Percentiles rank a stretch among this genome's conserved stretches.
phyloP scores from a whole-genome alignment of 2,113 vertebrate species.

The Eubucco bourcierii region DNA sequence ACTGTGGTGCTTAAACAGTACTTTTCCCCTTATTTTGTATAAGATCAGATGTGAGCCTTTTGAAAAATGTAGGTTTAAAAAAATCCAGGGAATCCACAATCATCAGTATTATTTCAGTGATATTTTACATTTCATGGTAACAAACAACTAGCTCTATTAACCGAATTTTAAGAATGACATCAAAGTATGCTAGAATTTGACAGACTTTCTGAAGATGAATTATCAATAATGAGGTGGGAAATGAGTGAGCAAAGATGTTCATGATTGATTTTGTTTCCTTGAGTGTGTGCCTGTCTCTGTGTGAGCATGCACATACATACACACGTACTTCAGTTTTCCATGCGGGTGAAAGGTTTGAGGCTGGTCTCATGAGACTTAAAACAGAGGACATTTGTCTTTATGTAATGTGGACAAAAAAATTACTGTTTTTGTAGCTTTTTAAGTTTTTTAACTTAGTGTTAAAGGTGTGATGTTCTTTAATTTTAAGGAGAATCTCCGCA shows the following conservation, averaged over 20 bases:
- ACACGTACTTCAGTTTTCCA: background rate
- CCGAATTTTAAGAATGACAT: background rate
- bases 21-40: background rate
- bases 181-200: background rate
- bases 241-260: background rate
- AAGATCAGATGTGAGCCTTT: background rate
- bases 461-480: background rate
- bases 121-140: background rate
- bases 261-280: background rate
- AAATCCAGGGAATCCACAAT: background rate
- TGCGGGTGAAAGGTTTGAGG: background rate
- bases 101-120: background rate
- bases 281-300: background rate
- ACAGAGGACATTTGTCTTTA: background rate
- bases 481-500: slow-evolving; percentile 88
- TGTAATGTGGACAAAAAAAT: background rate
- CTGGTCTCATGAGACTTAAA: background rate
- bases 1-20: background rate
- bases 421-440: background rate
- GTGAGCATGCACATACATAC: background rate
- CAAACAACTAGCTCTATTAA: background rate
- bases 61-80: background rate
- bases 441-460: background rate
- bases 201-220: background rate
- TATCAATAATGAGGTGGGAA: background rate